A percentile compares a stretch with the other conserved stretches of the same genome.
Conservation (phyloP, 2,113 vertebrate species). For the Amblyopsis rosae region DNA sequence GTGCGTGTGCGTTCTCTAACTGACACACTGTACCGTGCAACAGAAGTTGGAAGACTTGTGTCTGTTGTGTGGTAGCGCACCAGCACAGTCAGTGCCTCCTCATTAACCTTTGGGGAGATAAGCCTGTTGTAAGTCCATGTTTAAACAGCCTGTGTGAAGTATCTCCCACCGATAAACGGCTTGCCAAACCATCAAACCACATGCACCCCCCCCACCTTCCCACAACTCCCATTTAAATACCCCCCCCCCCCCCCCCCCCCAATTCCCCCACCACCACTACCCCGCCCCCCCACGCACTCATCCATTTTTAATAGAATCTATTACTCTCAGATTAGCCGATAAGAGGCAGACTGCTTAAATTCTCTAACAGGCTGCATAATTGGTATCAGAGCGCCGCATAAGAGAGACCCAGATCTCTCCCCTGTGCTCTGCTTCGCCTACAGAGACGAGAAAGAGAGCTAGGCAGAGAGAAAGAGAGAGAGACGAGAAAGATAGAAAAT, state of each 20-base stretch:
- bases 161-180: slow-evolving; percentile 67
- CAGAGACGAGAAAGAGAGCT: not conserved
- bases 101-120: slow-evolving; percentile 82
- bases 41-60: slow-evolving; percentile 60
- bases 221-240: slow-evolving; percentile 37
- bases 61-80: slow-evolving; percentile 67
- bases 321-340: slow-evolving; percentile 82
- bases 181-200: slow-evolving; percentile 50
- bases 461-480: not conserved
- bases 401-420: slow-evolving; percentile 63
- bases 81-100: slow-evolving; percentile 68
- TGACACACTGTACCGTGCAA: slow-evolving; percentile 37
- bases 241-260: slow-evolving; percentile 25
- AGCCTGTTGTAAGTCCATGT: slow-evolving; percentile 79
- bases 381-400: slow-evolving; percentile 68
- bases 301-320: slow-evolving; percentile 84
- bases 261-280: slow-evolving; percentile 39
- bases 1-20: slow-evolving; percentile 20
- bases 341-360: slow-evolving; percentile 78
- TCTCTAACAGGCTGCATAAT: slow-evolving; percentile 81
- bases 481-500: no score
- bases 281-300: slow-evolving; percentile 55
- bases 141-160: slow-evolving; percentile 75
- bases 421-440: slow-evolving; percentile 41
- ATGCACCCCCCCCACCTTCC: slow-evolving; percentile 1